Conservation (phyloP, 2,797 vertebrate genomes). For the Gymnopithys bicolor region DNA sequence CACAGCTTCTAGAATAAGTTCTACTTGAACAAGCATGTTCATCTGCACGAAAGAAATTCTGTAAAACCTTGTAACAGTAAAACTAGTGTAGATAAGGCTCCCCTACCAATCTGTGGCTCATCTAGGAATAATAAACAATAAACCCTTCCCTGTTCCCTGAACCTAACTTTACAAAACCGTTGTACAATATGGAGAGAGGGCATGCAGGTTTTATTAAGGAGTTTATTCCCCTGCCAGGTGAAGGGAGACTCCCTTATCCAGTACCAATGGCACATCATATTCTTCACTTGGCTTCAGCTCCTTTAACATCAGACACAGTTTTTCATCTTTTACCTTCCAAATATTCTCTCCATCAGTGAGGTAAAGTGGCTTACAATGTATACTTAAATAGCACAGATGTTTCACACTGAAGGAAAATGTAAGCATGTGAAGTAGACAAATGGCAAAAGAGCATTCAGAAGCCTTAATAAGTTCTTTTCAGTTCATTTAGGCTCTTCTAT, state of each 20-base stretch:
- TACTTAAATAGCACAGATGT: background rate
- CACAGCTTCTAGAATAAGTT: background rate
- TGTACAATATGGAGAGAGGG: background rate
- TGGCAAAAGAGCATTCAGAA: background rate
- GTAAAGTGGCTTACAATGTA: background rate
- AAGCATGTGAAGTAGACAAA: background rate
- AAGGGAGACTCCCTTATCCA: background rate
- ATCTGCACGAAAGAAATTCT: background rate
- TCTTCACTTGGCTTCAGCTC: background rate
- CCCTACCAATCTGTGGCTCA: background rate
- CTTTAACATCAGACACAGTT: background rate
- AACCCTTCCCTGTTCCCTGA: background rate
- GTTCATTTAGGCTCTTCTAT: background rate
- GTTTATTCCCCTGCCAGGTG: background rate
- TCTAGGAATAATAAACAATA: background rate
- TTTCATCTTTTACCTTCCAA: background rate
- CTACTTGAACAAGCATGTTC: background rate
- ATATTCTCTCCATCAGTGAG: background rate
- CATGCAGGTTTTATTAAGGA: background rate
- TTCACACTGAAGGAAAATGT: background rate
- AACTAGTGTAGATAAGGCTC: background rate
- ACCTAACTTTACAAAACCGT: background rate
- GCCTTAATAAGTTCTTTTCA: background rate
- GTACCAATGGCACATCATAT: background rate
- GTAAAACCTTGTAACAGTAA: background rate